phyloP scores from a whole-genome alignment of 2,888 invertebrate species.

The Aphidius colemani region DNA sequence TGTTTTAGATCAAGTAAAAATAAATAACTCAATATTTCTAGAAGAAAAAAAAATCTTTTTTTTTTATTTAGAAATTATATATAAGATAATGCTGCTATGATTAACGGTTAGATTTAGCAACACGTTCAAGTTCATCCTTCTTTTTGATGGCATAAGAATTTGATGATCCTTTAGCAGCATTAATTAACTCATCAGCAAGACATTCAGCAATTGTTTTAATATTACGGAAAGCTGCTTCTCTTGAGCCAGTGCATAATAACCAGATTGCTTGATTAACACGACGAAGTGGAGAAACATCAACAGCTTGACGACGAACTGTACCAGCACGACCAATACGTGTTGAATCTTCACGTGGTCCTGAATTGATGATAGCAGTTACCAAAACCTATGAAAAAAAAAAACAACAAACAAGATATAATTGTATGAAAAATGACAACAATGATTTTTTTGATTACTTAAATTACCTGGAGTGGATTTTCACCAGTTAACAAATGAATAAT shows the following conservation, averaged over 20 bases:
- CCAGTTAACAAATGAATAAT: constrained; percentile 93
- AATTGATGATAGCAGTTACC: constrained; percentile 98
- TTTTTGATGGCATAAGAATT: constrained; percentile 99
- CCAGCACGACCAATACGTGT: constrained; percentile 99
- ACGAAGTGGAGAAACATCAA: constrained; percentile 97
- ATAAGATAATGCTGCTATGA: constrained; percentile 32
- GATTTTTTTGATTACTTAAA: constrained; percentile 13
- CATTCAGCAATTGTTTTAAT: constrained; percentile 99
- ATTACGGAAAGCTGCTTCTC: constrained; percentile 99
- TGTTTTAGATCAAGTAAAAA: not conserved
- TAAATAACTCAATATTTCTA: too few species aligned
- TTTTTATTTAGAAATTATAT: too few species aligned
- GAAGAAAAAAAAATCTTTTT: not conserved
- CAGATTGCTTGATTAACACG: constrained; percentile 99
- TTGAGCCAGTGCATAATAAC: constrained; percentile 97
- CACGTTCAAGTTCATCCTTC: constrained; percentile 99
- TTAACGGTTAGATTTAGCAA: constrained; percentile 99
- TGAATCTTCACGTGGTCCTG: constrained; percentile 98
- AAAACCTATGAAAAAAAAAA: constrained; percentile 67
- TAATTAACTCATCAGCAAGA: constrained; percentile 98
- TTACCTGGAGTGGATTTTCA: constrained; percentile 82
- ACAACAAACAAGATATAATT: too few species aligned
- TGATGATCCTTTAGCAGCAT: constrained; percentile 99
- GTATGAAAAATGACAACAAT: too few species aligned
- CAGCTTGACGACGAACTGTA: constrained; percentile 98